Evolutionary conservation across 2,797 vertebrate genomes (phyloP).

Genomic region (Antennarius maculatus): DNA sequence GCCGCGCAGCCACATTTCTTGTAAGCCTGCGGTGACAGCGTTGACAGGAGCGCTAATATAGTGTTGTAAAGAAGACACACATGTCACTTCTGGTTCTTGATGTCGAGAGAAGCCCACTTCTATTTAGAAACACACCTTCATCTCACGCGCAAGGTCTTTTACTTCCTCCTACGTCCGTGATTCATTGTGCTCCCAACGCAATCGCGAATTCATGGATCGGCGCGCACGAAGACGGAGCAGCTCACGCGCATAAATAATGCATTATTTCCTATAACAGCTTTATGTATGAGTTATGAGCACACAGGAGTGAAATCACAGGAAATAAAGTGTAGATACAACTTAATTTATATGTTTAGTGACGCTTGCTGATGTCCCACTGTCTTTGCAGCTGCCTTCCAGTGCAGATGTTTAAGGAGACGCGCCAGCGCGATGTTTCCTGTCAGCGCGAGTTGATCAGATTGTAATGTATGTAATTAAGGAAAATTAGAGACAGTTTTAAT

Average conservation of each 20-base stretch:
- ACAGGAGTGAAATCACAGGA: conserved; percentile 34
- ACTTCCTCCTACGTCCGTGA: conserved; percentile 51
- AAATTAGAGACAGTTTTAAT: conserved; percentile 65
- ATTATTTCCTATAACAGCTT: conserved; percentile 46
- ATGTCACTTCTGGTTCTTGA: conserved; percentile 15
- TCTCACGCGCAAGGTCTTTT: conserved; percentile 38
- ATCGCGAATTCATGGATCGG: conserved; percentile 56
- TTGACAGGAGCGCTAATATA: conserved; percentile 25
- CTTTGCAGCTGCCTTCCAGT: conserved; percentile 48
- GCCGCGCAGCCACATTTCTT: conserved; percentile 7
- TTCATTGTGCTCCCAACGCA: conserved; percentile 40
- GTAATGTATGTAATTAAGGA: conserved; percentile 69
- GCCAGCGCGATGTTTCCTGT: conserved; percentile 37
- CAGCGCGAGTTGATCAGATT: conserved; percentile 58
- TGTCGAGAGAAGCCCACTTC: conserved; percentile 2
- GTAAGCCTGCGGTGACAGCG: conserved; percentile 24
- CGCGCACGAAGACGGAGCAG: conserved; percentile 14
- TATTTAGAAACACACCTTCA: conserved; percentile 34
- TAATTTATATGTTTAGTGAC: conserved; percentile 27
- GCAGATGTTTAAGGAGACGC: conserved; percentile 46
- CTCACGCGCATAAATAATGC: conserved; percentile 36
- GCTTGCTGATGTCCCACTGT: conserved; percentile 25
- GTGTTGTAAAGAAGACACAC: conserved; percentile 14
- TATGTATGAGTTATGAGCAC: conserved; percentile 36
- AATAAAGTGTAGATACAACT: conserved; percentile 15